Base-by-base conservation (phyloP, 1,140 invertebrate genomes). In the Leguminivora glycinivorella region DNA sequence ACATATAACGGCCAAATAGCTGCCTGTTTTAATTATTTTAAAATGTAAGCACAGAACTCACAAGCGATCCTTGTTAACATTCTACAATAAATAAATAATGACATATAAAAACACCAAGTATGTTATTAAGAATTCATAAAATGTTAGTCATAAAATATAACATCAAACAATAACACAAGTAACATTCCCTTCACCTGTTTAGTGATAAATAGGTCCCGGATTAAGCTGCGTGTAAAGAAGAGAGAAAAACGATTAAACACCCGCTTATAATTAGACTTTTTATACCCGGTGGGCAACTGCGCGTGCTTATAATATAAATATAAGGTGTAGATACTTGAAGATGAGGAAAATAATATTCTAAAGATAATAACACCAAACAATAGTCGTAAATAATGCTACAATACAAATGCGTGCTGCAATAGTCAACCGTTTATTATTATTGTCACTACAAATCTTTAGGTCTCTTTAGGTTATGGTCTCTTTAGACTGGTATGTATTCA, bases 121-220 rank as follows among this genome's bases (percentile, higher is more conserved):
- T 56, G 52, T 24, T 56, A 25, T 22, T 56, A 4, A 60, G 56
- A 14, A 10, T 63, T 63, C 9, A 26, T n/a, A 17, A 60, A 52
- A 52, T 67, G 31, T 22, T 29, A 31, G 31, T 67, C 26, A 67
- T 31, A 63, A 31, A 7, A 31, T 31, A 31, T 77, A 75, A 74
- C 70, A 80, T 72, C 80, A 77, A 73, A 83, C 76, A 78, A 70
- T 68, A 76, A 86, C 77, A 86, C 77, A 82, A 84, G 83, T 82
- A 85, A 81, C 82, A 88, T 75, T 87, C 86, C 89, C 89, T 85
- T 92, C 91, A 92, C 90, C 91, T 92, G 79, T 91, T 92, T 91
- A 92, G 85, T 92, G 91, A 91, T 92, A 92, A 82, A 92, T 90
- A 89, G 91, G 87, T 91, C 92, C 92, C 90, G 90, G 92, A 88